These are phyloP conservation scores for Phyllotreta striolata DNA, from an alignment of 2,888 invertebrate genomes.

Conservation along the genomic window DNA sequence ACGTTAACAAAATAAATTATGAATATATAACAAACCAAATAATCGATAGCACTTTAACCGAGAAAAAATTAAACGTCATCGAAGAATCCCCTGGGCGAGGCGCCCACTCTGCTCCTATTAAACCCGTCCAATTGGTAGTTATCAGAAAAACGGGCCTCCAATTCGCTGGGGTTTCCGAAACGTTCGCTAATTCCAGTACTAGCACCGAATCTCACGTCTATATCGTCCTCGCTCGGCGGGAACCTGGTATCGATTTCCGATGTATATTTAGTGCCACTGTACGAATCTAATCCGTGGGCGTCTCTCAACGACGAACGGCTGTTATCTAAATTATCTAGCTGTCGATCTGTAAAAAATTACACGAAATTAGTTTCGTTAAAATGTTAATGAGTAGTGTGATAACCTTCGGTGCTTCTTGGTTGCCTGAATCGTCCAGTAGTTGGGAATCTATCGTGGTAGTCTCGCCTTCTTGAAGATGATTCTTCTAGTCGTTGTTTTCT, in stretches of 20 bases:
- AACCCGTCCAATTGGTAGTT: conserved; percentile 57
- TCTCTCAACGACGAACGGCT: conserved; percentile 81
- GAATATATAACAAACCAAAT: not conserved
- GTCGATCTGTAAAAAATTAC: conserved; percentile 59
- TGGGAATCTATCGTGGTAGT: conserved; percentile 74
- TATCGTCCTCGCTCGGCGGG: conserved; percentile 58
- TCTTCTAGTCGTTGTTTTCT: conserved; percentile 84
- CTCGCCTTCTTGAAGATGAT: conserved; percentile 75
- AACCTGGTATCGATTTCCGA: conserved; percentile 57
- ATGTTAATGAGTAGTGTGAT: conserved; percentile 43
- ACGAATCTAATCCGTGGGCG: conserved; percentile 76
- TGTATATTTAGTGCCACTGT: conserved; percentile 61
- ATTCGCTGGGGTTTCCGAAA: conserved; percentile 54
- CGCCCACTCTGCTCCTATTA: conserved; percentile 64
- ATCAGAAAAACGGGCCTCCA: conserved; percentile 55
- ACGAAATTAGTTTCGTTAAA: conserved; percentile 6
- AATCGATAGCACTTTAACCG: conserved; percentile 59
- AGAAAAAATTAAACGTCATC: no score
- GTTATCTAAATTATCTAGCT: conserved; percentile 71
- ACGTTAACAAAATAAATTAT: not conserved
- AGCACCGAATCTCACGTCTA: conserved; percentile 72
- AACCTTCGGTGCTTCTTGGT: conserved; percentile 60
- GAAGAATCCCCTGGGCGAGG: conserved; percentile 80
- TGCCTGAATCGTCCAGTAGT: conserved; percentile 60
- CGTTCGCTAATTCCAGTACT: conserved; percentile 65